These are phyloP conservation scores for Nemotelus pantherinus DNA, from an alignment of 2,888 invertebrate species.

Conservation along the genomic window DNA sequence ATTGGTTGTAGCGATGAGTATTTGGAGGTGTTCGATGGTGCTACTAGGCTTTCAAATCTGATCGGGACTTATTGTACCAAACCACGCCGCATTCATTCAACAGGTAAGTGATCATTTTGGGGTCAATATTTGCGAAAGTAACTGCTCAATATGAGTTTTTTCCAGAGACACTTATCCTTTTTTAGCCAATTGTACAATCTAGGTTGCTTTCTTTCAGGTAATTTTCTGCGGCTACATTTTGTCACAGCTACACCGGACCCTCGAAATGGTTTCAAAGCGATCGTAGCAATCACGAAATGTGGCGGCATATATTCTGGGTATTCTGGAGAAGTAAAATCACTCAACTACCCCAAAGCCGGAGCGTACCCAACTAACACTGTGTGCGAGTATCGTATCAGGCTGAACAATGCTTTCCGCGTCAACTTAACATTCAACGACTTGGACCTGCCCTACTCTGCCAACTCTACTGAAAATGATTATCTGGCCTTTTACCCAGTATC, in stretches of 20 bases:
- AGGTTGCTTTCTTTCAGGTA: slow-evolving; percentile 57
- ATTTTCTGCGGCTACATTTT: slow-evolving; percentile 76
- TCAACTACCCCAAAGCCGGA: slow-evolving; percentile 72
- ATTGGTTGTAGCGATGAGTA: slow-evolving; percentile 65
- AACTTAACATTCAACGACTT: slow-evolving; percentile 65
- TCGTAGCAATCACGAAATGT: slow-evolving; percentile 66
- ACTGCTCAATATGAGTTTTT: background rate
- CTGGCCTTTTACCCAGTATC: slow-evolving; percentile 58
- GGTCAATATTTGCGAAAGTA: background rate
- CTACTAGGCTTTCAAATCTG: slow-evolving; percentile 72
- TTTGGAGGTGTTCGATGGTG: slow-evolving; percentile 86
- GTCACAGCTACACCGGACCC: slow-evolving; percentile 76
- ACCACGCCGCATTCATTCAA: slow-evolving; percentile 66
- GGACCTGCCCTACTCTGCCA: slow-evolving; percentile 61
- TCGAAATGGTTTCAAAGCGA: slow-evolving; percentile 78
- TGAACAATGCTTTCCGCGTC: slow-evolving; percentile 62
- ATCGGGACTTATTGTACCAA: slow-evolving; percentile 73
- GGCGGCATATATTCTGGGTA: slow-evolving; percentile 75
- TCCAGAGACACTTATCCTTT: background rate
- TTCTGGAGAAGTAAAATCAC: slow-evolving; percentile 72
- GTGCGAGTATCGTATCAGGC: slow-evolving; percentile 79
- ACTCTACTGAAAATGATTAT: slow-evolving; percentile 61
- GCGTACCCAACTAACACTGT: slow-evolving; percentile 69
- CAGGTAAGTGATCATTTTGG: slow-evolving; percentile 61
- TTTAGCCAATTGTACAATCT: no score